phyloP scores from a whole-genome alignment of 2,888 invertebrate genomes.

The Drosophila ezoana region DNA sequence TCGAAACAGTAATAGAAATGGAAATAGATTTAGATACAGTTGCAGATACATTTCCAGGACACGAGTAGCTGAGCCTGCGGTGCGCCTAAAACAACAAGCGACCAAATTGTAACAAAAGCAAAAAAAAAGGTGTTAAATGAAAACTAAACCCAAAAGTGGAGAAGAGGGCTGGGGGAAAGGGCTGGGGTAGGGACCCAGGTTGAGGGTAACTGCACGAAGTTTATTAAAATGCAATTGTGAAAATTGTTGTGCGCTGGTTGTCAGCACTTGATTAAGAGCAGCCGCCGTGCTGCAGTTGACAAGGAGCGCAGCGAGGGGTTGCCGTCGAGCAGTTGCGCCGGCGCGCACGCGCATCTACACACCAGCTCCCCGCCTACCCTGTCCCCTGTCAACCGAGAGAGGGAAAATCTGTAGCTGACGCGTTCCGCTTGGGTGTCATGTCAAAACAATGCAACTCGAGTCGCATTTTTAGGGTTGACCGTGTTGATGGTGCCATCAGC shows the following conservation, averaged over 20 bases:
- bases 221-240: constrained; percentile 77
- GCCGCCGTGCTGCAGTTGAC: constrained; percentile 45
- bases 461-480: constrained; percentile 52
- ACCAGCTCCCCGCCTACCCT: background rate
- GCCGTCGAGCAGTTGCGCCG: constrained; percentile 31
- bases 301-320: background rate
- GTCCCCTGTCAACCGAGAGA: background rate
- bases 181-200: background rate
- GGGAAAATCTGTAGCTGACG: constrained; percentile 43
- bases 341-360: constrained; percentile 35
- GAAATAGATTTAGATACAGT: constrained; percentile 47
- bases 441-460: constrained; percentile 76
- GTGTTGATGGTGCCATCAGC: background rate
- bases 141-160: constrained; percentile 55
- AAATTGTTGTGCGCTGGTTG: constrained; percentile 66
- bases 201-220: constrained; percentile 31
- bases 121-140: constrained; percentile 70
- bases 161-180: background rate
- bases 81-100: constrained; percentile 70
- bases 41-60: constrained; percentile 33
- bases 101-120: constrained; percentile 58
- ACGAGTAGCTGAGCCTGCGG: constrained; percentile 38
- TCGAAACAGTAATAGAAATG: constrained; percentile 15
- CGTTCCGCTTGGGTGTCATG: constrained; percentile 73
- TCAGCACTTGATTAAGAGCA: constrained; percentile 80